A percentile compares a stretch with the other conserved stretches of the same genome.
Evolutionary conservation across 2,797 vertebrate genomes (phyloP).

Genomic region (Gephyroberyx darwinii): DNA sequence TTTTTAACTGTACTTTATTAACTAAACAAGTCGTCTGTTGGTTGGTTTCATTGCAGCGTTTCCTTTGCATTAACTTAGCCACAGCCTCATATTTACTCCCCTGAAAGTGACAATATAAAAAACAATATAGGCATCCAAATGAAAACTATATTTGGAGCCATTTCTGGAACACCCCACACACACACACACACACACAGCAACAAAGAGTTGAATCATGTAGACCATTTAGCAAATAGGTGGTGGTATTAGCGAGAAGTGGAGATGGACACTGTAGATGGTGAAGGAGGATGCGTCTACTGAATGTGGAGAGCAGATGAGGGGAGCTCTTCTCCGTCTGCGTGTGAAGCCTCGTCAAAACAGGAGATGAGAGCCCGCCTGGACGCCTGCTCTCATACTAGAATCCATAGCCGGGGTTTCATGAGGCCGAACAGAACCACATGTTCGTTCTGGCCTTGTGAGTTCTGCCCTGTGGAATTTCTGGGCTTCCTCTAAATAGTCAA

Average conservation of each 20-base stretch:
- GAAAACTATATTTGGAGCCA: too few species aligned
- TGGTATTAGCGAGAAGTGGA: constrained; percentile 23
- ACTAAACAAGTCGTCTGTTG: too few species aligned
- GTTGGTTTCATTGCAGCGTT: too few species aligned
- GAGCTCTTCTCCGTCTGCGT: constrained; percentile 27
- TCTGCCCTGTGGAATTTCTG: constrained; percentile 56
- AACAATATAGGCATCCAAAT: too few species aligned
- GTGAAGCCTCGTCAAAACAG: constrained; percentile 64
- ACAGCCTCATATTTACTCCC: too few species aligned
- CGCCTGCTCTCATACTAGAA: constrained; percentile 39
- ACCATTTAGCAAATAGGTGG: neutral
- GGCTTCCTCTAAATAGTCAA: constrained; percentile 52
- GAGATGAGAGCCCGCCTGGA: constrained; percentile 27
- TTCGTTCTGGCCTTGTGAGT: constrained; percentile 34
- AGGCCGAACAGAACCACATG: constrained; percentile 67
- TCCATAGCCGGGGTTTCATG: constrained; percentile 54
- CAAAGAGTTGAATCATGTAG: constrained; percentile 8
- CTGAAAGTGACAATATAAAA: too few species aligned
- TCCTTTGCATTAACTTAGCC: too few species aligned
- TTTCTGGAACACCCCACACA: too few species aligned
- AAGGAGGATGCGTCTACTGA: constrained; percentile 25
- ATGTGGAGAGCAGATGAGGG: constrained; percentile 54
- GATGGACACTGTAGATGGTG: constrained; percentile 38
- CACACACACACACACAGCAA: neutral
- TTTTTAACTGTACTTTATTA: neutral